Percentiles rank a stretch among this genome's conserved stretches.
These are phyloP conservation scores for Drosophila conformis DNA, from an alignment of 2,888 invertebrate genomes.

Conservation along the genomic window DNA sequence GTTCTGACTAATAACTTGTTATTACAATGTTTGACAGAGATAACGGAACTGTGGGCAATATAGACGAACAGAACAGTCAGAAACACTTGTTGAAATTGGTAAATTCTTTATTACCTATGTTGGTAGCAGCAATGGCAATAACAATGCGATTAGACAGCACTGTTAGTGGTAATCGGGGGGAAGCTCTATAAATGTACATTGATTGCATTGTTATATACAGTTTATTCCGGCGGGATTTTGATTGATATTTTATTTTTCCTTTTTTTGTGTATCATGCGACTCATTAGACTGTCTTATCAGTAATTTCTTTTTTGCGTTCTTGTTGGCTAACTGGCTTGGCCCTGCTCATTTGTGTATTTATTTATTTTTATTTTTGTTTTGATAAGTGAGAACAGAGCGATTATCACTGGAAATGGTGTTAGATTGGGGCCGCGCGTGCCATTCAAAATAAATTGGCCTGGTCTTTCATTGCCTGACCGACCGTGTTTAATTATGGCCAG, in stretches of 20 bases:
- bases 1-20: not conserved
- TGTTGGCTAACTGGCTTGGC: constrained; percentile 6
- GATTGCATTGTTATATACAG: constrained; percentile 7
- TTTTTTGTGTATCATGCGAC: not conserved
- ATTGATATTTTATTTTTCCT: constrained; percentile 8
- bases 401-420: constrained; percentile 31
- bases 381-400: constrained; percentile 32
- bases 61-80: not conserved
- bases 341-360: constrained; percentile 20
- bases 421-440: constrained; percentile 19
- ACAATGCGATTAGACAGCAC: not conserved
- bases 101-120: not conserved
- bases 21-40: constrained; percentile 31
- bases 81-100: constrained; percentile 18
- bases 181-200: not conserved
- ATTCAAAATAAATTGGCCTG: not conserved
- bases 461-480: not conserved
- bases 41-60: constrained; percentile 15
- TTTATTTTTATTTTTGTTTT: constrained; percentile 7
- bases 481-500: not conserved
- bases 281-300: constrained; percentile 32
- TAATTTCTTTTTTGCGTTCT: constrained; percentile 11
- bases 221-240: constrained; percentile 19
- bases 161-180: not conserved
- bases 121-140: constrained; percentile 1